These are phyloP conservation scores for Ophioninae sp. DNA, from an alignment of 2,888 invertebrate genomes.

Conservation along the genomic window DNA sequence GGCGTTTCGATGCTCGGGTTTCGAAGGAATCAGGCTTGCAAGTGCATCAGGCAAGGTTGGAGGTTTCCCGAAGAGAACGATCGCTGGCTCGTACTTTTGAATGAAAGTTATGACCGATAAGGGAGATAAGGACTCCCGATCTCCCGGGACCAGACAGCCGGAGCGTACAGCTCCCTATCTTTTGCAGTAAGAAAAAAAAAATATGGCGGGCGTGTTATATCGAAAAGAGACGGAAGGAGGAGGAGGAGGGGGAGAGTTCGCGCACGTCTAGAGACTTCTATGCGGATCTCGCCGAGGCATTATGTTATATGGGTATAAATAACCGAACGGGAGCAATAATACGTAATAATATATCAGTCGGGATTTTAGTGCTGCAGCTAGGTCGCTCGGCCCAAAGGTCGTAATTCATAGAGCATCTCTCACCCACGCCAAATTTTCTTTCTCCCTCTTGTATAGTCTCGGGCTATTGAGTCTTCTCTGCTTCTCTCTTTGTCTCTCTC, in stretches of 20 bases:
- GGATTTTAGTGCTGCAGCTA: constrained; percentile 80
- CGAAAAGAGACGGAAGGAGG: constrained; percentile 26
- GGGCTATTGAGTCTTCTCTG: not conserved
- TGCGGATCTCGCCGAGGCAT: constrained; percentile 78
- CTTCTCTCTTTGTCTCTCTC: constrained; percentile 17
- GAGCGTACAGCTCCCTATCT: constrained; percentile 54
- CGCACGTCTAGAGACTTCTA: constrained; percentile 67
- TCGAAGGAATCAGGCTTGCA: constrained; percentile 17
- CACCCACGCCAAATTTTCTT: constrained; percentile 69
- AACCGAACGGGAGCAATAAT: constrained; percentile 81
- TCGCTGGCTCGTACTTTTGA: constrained; percentile 67
- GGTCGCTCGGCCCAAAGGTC: constrained; percentile 79
- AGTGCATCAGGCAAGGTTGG: constrained; percentile 28
- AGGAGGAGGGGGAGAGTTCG: constrained; percentile 37
- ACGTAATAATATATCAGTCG: constrained; percentile 82
- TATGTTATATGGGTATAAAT: constrained; percentile 81
- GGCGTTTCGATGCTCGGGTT: not conserved
- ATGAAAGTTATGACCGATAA: constrained; percentile 80
- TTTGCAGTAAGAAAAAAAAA: constrained; percentile 42
- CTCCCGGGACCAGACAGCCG: constrained; percentile 71
- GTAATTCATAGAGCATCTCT: constrained; percentile 78
- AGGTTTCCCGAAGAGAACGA: constrained; percentile 48
- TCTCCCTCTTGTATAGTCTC: constrained; percentile 34
- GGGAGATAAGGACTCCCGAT: constrained; percentile 78
- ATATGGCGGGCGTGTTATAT: constrained; percentile 7